Evolutionary conservation across 1,140 invertebrate genomes (phyloP), one percentile per base, ranked within the genome.

Genomic region (Zaprionus camerounensis): DNA sequence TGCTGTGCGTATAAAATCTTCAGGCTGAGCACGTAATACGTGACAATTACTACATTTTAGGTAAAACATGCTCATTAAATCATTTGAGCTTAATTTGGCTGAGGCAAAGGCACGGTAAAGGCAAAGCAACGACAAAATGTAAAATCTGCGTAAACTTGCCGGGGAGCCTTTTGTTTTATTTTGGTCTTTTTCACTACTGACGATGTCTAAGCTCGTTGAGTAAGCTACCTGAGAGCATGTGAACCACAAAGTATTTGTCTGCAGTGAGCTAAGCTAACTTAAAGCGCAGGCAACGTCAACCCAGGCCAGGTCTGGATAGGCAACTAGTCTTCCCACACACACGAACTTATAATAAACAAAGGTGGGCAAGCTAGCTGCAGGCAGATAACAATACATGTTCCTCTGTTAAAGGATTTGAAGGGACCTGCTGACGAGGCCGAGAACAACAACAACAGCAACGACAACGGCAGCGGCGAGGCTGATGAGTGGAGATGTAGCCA

Each of bases 51-150:
- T 85, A 88, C 81, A 90, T 88, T 88, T 88, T 82, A 57, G 78
- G 24, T 86, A 85, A 87, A 88, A 88, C 85, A 88, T 77, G 85
- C 85, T 88, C 85, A 88, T 88, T 88, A 88, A 88, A 88, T 88
- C 85, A 88, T 88, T 85, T 88, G 46, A 77, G 81, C 85, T 88
- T 88, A 88, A 88, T 90, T 79, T 62, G 77, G 72, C 63, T 46
- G 51, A 24, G 38, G 38, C 57, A 58, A 49, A 11, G 20, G 36
- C 17, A 67, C 4, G 15, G 22, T 61, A 55, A 17, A 28, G 36
- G 51, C 41, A 68, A 41, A 12, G 57, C 75, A 74, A 84, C n/a
- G 77, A 73, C 56, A 51, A 76, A 76, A 76, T 83, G 56, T 59
- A 76, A 80, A 78, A 87, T 87, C 80, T 87, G 82, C 81, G 83